Evolutionary conservation across 2,888 invertebrate genomes (phyloP).

Genomic region (Drosophila meridiana): DNA sequence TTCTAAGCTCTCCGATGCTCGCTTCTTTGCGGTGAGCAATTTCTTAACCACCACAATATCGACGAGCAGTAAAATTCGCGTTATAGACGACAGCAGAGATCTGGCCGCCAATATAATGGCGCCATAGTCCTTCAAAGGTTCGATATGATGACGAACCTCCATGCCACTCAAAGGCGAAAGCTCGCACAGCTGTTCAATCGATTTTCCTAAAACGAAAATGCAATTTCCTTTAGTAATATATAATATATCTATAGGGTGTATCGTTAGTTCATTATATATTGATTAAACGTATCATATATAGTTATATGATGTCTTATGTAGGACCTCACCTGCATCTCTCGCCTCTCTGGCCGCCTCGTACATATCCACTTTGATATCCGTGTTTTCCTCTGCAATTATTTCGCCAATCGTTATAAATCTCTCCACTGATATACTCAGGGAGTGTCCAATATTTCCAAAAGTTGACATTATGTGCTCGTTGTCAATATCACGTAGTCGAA

Average conservation of each 20-base stretch:
- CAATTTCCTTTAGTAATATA: not conserved
- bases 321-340: constrained; percentile 92
- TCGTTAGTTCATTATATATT: not conserved
- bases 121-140: constrained; percentile 89
- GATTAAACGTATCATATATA: not conserved
- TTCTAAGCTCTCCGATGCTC: constrained; percentile 94
- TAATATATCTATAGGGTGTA: not conserved
- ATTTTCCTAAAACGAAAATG: constrained; percentile 88
- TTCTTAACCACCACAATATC: constrained; percentile 99
- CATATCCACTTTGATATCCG: constrained; percentile 98
- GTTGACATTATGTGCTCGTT: constrained; percentile 73
- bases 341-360: constrained; percentile 99
- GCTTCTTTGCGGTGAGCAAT: constrained; percentile 97
- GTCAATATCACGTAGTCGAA: constrained; percentile 71
- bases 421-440: constrained; percentile 98
- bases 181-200: constrained; percentile 96
- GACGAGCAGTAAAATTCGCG: constrained; percentile 96
- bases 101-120: constrained; percentile 96
- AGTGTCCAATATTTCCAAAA: constrained; percentile 93
- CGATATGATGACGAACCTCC: constrained; percentile 87
- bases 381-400: constrained; percentile 99
- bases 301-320: not conserved
- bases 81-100: constrained; percentile 96
- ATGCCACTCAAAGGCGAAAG: constrained; percentile 87
- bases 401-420: constrained; percentile 99